Base-by-base conservation (phyloP, 2,888 invertebrate genomes). In the Torymus tubicola region DNA sequence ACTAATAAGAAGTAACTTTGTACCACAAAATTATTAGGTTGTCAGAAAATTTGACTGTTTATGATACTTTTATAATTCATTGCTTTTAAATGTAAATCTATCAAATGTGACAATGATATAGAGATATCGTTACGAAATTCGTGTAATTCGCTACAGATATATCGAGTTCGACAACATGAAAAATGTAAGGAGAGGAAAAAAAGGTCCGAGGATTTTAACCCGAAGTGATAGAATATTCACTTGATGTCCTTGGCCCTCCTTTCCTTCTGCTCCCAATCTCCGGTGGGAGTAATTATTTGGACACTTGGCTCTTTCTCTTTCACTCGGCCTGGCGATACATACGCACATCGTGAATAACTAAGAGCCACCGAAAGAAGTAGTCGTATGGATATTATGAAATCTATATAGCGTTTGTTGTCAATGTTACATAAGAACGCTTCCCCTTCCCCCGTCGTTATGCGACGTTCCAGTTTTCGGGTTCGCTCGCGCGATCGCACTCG, bases 221-320 rank as follows among this genome's bases (percentile, higher is more conserved):
- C 50, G 63, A 63, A n/a, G 21, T 55, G 14, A 76, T 63, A 70
- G 69, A 42, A 63, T 42, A 42, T 31, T n/a, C 61, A 76, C 52
- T 57, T 13, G 69, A 42, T 55, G 55, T 76, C 76, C 76, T 76
- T 76, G 76, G 63, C 63, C 50, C 69, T 52, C 63, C 76, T 76
- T 76, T 63, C 52, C n/a, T 50, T 21, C 1, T 67, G 24, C 74
- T 67, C 65, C 10, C 50, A 14, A 58, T 74, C 58, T 52, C 64
- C 24, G 24, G 13, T n/a, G 16, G 31, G 18, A 31, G 55, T 58
- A 21, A 50, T 69, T 63, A 76, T 57, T 53, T 21, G 16, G 53
- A 55, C 63, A 8, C 42, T 42, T 8, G 42, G 42, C 42, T 42
- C 42, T 42, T 42, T 42, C 42, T 42, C 14, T 69, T 53, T 21